These are phyloP conservation scores for Chymomyza costata DNA, from an alignment of 1,140 invertebrate genomes.

Conservation along the genomic window DNA sequence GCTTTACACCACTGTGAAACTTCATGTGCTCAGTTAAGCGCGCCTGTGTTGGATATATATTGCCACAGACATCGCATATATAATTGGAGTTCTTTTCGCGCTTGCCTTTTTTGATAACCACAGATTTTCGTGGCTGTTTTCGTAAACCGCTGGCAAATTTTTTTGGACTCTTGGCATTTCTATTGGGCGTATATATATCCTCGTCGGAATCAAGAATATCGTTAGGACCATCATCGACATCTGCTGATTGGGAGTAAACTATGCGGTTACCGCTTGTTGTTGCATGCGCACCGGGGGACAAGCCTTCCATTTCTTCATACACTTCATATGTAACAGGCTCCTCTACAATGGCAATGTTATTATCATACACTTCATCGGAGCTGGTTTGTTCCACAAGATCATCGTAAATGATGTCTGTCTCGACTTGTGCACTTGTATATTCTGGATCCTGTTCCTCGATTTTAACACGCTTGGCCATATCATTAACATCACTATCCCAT, in stretches of 20 bases:
- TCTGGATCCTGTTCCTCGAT: slow-evolving; percentile 25
- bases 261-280: background rate
- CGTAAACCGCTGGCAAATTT: background rate
- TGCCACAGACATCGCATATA: slow-evolving; percentile 71
- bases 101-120: slow-evolving; percentile 10
- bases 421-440: slow-evolving; percentile 20
- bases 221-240: slow-evolving; percentile 8
- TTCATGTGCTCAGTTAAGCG: slow-evolving; percentile 69
- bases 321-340: slow-evolving; percentile 38
- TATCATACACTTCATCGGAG: slow-evolving; percentile 24
- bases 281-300: slow-evolving; percentile 14
- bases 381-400: background rate
- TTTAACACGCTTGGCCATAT: background rate
- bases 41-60: slow-evolving; percentile 62
- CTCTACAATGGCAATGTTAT: slow-evolving; percentile 21
- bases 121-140: no score
- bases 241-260: slow-evolving; percentile 1
- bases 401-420: no score
- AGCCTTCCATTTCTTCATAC: slow-evolving; percentile 49
- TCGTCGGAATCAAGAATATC: slow-evolving; percentile 38
- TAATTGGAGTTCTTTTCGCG: slow-evolving; percentile 46
- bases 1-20: slow-evolving; percentile 60
- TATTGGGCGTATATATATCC: slow-evolving; percentile 5
- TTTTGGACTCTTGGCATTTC: no score
- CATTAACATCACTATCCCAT: slow-evolving; percentile 26